phyloP scores from a whole-genome alignment of 2,888 invertebrate genomes.

The Leptogaster cylindrica region DNA sequence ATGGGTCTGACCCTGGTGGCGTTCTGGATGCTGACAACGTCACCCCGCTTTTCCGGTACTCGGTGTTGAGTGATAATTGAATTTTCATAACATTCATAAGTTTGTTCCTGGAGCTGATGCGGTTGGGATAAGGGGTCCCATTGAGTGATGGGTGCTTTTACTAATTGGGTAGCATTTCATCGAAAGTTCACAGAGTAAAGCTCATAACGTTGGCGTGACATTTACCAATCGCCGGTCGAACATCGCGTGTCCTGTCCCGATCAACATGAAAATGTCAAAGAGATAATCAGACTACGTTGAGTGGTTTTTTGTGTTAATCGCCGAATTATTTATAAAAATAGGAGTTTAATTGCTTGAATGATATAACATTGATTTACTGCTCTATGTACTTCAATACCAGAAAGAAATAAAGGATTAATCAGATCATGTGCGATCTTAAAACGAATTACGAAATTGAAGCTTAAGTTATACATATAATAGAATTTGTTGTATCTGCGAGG shows the following conservation, averaged over 20 bases:
- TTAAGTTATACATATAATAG: too few relatives aligned
- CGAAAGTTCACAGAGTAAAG: conserved; percentile 40
- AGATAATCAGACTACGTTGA: conserved; percentile 45
- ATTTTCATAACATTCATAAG: conserved; percentile 41
- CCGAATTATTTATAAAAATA: conserved; percentile 46
- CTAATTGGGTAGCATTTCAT: conserved; percentile 45
- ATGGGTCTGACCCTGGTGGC: conserved; percentile 7
- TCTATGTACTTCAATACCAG: too few relatives aligned
- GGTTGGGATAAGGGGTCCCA: not conserved
- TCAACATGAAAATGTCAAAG: conserved; percentile 46
- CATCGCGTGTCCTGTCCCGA: conserved; percentile 38
- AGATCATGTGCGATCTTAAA: too few relatives aligned
- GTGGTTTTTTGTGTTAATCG: conserved; percentile 47
- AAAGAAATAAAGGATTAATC: too few relatives aligned
- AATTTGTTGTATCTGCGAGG: too few relatives aligned
- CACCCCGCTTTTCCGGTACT: conserved; percentile 7
- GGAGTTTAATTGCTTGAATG: conserved; percentile 42
- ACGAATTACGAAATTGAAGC: too few relatives aligned
- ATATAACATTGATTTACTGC: conserved; percentile 39
- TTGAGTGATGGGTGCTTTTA: conserved; percentile 17
- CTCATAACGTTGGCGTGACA: conserved; percentile 42
- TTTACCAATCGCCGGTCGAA: conserved; percentile 41
- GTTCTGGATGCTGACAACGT: conserved; percentile 13
- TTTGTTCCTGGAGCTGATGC: conserved; percentile 1
- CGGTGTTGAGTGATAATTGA: conserved; percentile 45